Base-by-base conservation (phyloP, 2,888 invertebrate genomes). In the Psococerastis gibbosa region DNA sequence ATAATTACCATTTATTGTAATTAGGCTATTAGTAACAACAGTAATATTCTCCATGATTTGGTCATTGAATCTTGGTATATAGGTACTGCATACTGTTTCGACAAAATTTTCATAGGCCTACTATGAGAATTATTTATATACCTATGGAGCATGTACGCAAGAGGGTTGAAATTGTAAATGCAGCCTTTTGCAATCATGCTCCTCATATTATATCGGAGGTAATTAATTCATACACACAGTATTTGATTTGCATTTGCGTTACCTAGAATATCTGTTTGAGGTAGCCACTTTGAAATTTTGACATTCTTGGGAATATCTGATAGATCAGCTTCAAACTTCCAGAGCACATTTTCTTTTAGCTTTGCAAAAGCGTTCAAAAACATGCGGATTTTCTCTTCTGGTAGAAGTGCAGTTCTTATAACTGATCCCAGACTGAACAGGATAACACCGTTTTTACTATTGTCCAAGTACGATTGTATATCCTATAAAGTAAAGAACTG, bases 371-470 rank as follows among this genome's bases (percentile, higher is more conserved):
- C 57, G 2, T 53, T 54, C 1, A 59, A 45, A 3, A 64, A 48
- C 4, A 52, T 50, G 49, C 56, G 48, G 9, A 60, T 52, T 42
- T 47, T 57, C 16, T 57, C 50, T 16, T 50, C 43, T 2, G 56
- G 53, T 3, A 63, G 46, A 8, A 48, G 27, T 53, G 50, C 1
- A 57, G 55, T 44, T 61, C 61, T 13, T 60, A 58, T 60, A 48
- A 70, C 69, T 0, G 74, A 70, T 0, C 62, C 63, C 42, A 60
- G 59, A 43, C 63, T 62, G 11, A 60, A 48, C 42, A 62, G 60
- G 27, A 27, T 57, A 42, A 41, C 47, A n/a, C 47, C 47, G 1
- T 46, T 32, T 15, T 38, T 33, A 13, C 45, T 42, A 3, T 43
- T 22, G 31, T 47, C 46, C 2, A 47, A 27, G 22, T 46, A 46